phyloP scores from a whole-genome alignment of 2,888 invertebrate genomes.

The Ametastegia equiseti region DNA sequence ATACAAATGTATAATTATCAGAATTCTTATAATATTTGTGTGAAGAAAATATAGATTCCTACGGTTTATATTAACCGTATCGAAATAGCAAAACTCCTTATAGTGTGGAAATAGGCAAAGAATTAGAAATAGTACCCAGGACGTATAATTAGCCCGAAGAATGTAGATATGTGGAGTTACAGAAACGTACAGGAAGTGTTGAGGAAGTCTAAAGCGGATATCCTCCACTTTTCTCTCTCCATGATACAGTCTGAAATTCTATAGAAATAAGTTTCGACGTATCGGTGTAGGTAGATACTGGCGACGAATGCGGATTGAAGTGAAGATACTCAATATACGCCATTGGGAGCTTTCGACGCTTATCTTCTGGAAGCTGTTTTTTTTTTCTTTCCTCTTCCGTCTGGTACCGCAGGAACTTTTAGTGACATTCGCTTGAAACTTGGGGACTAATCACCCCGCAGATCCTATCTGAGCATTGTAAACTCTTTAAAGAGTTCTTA shows the following conservation, averaged over 20 bases:
- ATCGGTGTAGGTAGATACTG: no score
- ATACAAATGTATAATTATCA: no score
- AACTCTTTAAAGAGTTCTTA: neutral
- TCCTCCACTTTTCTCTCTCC: constrained; percentile 13
- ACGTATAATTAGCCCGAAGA: constrained; percentile 21
- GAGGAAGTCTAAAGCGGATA: neutral
- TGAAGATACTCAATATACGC: no score
- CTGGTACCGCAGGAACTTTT: neutral
- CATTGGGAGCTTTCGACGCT: no score
- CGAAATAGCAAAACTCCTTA: no score
- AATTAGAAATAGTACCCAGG: no score
- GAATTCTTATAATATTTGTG: no score
- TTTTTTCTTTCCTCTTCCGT: neutral
- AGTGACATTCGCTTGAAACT: neutral
- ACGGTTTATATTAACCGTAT: no score
- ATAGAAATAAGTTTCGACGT: neutral
- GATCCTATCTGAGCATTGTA: constrained; percentile 18
- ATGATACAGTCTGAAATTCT: no score
- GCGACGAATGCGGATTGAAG: no score
- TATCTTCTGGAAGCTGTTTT: neutral
- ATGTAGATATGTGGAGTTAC: neutral
- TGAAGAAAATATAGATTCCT: no score
- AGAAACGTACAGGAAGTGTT: neutral
- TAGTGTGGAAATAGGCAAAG: no score
- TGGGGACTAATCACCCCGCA: constrained; percentile 1